phyloP scores from a whole-genome alignment of 2,113 vertebrate genomes.

The Lampris incognitus region DNA sequence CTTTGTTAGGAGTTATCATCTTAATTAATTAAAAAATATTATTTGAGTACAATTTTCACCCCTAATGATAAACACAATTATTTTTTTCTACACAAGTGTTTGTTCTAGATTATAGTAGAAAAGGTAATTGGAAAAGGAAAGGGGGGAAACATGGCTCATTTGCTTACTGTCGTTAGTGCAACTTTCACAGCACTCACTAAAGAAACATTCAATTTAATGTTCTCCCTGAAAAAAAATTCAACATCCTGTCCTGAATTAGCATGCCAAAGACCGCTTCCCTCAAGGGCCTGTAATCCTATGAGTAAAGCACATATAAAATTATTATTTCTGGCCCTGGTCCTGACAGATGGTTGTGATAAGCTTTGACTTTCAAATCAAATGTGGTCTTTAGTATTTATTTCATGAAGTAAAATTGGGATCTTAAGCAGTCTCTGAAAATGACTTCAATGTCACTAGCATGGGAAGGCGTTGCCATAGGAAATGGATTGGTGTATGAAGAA shows the following conservation, averaged over 20 bases:
- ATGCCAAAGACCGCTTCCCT: background rate
- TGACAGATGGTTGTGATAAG: constrained; percentile 13
- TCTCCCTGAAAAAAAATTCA: background rate
- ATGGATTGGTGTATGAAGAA: no score
- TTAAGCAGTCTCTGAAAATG: background rate
- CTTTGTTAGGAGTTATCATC: no score
- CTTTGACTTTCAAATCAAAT: constrained; percentile 1
- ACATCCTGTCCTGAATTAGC: background rate
- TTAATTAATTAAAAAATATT: no score
- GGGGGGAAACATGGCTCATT: background rate
- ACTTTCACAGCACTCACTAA: background rate
- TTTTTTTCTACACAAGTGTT: no score
- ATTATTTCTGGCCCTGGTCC: background rate
- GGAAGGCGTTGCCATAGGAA: background rate
- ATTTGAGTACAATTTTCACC: no score
- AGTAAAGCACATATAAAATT: constrained; percentile 4
- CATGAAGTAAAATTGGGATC: background rate
- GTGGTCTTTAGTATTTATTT: background rate
- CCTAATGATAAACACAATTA: no score
- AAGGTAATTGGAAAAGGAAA: background rate
- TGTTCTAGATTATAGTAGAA: no score
- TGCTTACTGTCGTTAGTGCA: background rate
- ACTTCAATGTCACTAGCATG: background rate
- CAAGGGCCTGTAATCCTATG: background rate
- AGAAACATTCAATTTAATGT: background rate